phyloP scores from a whole-genome alignment of 37 sponge, comb jelly and placozoan genomes.

The Bolinopsis microptera region DNA sequence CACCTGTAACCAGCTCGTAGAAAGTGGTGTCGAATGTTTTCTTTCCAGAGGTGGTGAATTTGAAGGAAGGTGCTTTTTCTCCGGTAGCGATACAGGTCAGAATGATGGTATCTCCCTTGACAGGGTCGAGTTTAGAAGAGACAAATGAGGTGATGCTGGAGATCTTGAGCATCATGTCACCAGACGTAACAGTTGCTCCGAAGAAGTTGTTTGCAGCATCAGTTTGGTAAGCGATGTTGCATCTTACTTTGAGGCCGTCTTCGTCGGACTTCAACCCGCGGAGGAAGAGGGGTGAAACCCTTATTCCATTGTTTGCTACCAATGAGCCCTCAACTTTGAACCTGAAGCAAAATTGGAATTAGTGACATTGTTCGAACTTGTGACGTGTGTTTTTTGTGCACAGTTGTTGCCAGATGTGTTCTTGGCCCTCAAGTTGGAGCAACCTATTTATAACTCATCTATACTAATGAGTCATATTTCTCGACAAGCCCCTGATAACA shows the following conservation, averaged over 20 bases:
- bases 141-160: not conserved
- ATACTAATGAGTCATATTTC: no score
- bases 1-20: not conserved
- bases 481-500: no score
- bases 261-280: not conserved
- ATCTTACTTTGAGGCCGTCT: not conserved
- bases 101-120: not conserved
- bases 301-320: not conserved
- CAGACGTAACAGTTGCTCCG: not conserved
- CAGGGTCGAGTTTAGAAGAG: not conserved
- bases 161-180: not conserved
- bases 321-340: not conserved
- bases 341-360: no score
- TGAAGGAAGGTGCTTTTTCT: not conserved
- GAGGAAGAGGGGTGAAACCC: not conserved
- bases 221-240: not conserved
- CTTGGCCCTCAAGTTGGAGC: no score
- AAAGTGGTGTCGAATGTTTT: not conserved
- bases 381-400: no score
- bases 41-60: not conserved
- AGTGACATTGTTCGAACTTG: no score
- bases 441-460: no score
- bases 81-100: slow-evolving; percentile 19
- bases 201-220: not conserved
- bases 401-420: no score